Evolutionary conservation across 1,140 invertebrate genomes (phyloP), one percentile per base, ranked within the genome.

Genomic region (Callitettix versicolor): DNA sequence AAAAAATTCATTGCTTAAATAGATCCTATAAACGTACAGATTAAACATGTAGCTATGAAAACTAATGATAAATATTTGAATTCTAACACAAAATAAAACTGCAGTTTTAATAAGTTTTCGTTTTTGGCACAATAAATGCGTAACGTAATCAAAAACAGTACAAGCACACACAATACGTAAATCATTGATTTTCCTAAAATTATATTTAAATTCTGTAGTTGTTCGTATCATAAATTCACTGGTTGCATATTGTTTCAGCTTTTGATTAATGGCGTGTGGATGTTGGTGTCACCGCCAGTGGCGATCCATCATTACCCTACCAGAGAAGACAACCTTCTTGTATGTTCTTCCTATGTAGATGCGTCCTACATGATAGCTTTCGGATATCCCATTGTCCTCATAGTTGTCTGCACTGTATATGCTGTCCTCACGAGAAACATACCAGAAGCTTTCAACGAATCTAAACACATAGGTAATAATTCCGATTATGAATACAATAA

Each of bases 231-330:
- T 33, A 34, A 20, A 12, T 43, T 42, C 26, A n/a, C n/a, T n/a
- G n/a, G n/a, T n/a, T n/a, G n/a, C 51, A 7, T 38, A 42, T 40
- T 21, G 11, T 58, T 50, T 36, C 52, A 88, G 84, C 82, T 93
- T 38, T 69, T 90, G 41, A 87, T 94, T 60, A 89, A 88, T 60
- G 82, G 79, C 2, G 77, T 92, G 9, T 94, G 90, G 89, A 85
- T 91, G 79, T 72, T 90, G 42, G 83, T 92, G 58, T 82, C 85
- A 7, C 91, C 90, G 3, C 87, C 91, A 0, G 77, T 78, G 60
- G 89, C 90, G 6, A 88, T 90, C 66, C 80, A 88, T 72, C 84
- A 91, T 70, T 85, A 94, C 70, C 90, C 91, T 3, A 90, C 85
- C 5, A 75, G 87, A 30, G 88, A 92, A 58, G 87, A 91, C 68